Evolutionary conservation across 2,888 invertebrate species (phyloP).

Genomic region (Stenodema calcarata): DNA sequence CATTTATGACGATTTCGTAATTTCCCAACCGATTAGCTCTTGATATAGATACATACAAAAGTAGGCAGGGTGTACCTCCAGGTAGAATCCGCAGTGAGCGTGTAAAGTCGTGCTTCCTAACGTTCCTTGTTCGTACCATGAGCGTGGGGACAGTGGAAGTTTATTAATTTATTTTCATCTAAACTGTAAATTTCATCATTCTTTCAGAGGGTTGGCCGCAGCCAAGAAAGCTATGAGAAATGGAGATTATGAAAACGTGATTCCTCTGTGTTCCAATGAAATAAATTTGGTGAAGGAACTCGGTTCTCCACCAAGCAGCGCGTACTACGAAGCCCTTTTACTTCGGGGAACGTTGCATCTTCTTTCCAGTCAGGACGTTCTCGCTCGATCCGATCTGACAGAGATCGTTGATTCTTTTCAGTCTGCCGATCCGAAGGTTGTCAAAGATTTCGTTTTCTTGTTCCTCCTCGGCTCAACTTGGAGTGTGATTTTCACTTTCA

Average conservation of each 20-base stretch:
- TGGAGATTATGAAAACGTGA: slow-evolving; percentile 78
- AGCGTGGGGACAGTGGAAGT: too few species aligned
- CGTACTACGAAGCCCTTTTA: slow-evolving; percentile 67
- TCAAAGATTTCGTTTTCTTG: neutral
- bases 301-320: neutral
- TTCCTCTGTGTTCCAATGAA: slow-evolving; percentile 81
- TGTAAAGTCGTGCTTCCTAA: too few species aligned
- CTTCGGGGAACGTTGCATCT: slow-evolving; percentile 84
- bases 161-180: too few species aligned
- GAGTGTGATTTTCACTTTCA: too few species aligned
- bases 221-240: slow-evolving; percentile 75
- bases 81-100: neutral
- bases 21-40: too few species aligned
- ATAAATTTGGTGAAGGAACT: slow-evolving; percentile 62
- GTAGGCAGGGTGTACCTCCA: too few species aligned
- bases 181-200: neutral
- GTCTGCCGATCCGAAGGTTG: slow-evolving; percentile 51
- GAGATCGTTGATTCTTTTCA: slow-evolving; percentile 66
- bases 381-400: slow-evolving; percentile 74
- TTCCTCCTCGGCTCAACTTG: neutral
- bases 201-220: slow-evolving; percentile 70
- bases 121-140: too few species aligned
- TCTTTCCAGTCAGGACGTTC: slow-evolving; percentile 76
- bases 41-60: too few species aligned
- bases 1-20: too few species aligned